phyloP scores from a whole-genome alignment of 37 sponge, comb jelly and placozoan species.

The Crambe crambe region DNA sequence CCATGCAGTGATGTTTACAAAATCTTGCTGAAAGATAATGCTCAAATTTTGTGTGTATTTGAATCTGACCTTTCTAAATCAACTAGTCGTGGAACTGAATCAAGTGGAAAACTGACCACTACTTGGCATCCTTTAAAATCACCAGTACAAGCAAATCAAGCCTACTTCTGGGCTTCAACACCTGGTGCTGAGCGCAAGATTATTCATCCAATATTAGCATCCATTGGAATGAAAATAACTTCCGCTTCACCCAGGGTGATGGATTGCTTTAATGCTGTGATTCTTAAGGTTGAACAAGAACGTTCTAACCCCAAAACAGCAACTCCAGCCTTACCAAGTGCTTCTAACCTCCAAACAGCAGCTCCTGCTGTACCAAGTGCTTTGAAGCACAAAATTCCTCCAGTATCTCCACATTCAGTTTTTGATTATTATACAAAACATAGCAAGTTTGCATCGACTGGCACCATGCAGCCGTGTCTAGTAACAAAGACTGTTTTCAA shows the following conservation, averaged over 20 bases:
- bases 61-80: not conserved
- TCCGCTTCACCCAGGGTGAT: conserved; percentile 28
- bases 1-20: not conserved
- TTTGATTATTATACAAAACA: too few species aligned
- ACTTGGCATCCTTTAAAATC: not conserved
- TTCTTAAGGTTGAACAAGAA: not conserved
- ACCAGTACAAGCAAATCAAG: not conserved
- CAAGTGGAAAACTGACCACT: not conserved
- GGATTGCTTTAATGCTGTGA: conserved; percentile 10
- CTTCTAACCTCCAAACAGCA: too few species aligned
- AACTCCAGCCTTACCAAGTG: not conserved
- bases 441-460: too few species aligned
- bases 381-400: too few species aligned
- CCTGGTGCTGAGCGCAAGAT: not conserved
- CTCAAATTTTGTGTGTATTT: not conserved
- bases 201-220: conserved; percentile 24
- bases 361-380: too few species aligned
- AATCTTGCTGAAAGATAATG: not conserved
- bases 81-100: too few species aligned
- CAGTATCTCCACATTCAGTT: too few species aligned
- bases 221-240: conserved; percentile 50
- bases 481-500: too few species aligned
- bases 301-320: too few species aligned
- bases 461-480: too few species aligned
- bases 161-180: not conserved